Conservation (phyloP, 2,797 vertebrate genomes). For the Tympanoctomys barrerae region DNA sequence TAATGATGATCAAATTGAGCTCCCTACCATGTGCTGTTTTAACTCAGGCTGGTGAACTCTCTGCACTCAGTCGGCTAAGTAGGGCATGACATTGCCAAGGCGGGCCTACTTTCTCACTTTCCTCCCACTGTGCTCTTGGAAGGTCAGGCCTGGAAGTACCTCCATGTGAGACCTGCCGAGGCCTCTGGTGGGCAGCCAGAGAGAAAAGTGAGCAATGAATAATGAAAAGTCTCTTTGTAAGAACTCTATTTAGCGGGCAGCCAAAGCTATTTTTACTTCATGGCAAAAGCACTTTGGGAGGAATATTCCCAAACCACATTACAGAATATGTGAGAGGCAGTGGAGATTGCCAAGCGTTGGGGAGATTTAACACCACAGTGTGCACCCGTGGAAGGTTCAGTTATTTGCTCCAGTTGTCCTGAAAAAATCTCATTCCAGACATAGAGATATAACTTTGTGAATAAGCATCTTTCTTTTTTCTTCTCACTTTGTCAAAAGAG, state of each 20-base stretch:
- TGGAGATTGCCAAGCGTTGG: constrained; percentile 37
- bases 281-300: constrained; percentile 70
- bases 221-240: constrained; percentile 69
- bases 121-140: background rate
- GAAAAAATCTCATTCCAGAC: constrained; percentile 35
- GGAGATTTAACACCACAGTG: background rate
- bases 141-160: constrained; percentile 5
- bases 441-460: constrained; percentile 41
- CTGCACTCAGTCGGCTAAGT: background rate
- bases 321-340: constrained; percentile 57
- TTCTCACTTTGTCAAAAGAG: constrained; percentile 43
- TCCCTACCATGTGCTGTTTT: background rate
- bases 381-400: background rate
- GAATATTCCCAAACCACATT: constrained; percentile 74
- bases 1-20: background rate
- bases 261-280: constrained; percentile 76
- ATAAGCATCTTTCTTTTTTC: constrained; percentile 3
- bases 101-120: background rate
- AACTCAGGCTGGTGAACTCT: background rate
- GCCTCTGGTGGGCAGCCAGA: constrained; percentile 47
- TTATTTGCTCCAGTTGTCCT: constrained; percentile 44
- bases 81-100: background rate
- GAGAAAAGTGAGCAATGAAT: constrained; percentile 63
- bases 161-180: constrained; percentile 29
- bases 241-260: constrained; percentile 57